phyloP scores from a whole-genome alignment of 1,140 invertebrate genomes.

The Drosophila bocqueti region DNA sequence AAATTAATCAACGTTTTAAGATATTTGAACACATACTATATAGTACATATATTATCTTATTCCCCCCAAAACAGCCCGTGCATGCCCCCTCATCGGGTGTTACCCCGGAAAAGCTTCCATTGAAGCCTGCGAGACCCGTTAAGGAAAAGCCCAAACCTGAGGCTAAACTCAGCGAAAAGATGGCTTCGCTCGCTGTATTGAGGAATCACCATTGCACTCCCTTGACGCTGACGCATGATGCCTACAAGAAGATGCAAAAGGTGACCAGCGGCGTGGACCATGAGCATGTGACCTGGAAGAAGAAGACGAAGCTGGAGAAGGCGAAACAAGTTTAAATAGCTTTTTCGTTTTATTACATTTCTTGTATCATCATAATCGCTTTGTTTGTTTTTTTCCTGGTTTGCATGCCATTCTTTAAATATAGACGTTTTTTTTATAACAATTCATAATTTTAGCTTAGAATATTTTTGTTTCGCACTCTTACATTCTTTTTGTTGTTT shows the following conservation, averaged over 20 bases:
- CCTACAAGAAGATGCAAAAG: conserved; percentile 25
- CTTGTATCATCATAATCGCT: conserved; percentile 50
- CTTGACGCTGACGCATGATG: conserved; percentile 41
- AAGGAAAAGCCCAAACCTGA: conserved; percentile 2
- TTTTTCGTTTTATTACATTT: conserved; percentile 77
- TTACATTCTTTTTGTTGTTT: conserved; percentile 54
- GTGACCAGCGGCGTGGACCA: neutral
- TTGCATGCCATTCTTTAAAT: conserved; percentile 71
- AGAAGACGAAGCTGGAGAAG: neutral
- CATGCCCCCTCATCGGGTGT: neutral
- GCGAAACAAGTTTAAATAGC: conserved; percentile 28
- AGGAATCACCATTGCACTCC: conserved; percentile 26
- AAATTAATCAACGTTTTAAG: too few species aligned
- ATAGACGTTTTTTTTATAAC: conserved; percentile 73
- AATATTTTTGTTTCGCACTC: conserved; percentile 68
- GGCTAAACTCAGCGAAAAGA: conserved; percentile 16
- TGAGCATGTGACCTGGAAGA: neutral
- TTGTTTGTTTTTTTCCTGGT: conserved; percentile 51
- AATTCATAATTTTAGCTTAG: conserved; percentile 83
- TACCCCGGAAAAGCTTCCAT: neutral
- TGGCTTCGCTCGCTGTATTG: conserved; percentile 37
- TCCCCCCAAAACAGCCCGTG: conserved; percentile 1
- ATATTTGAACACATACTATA: too few species aligned
- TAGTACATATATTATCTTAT: too few species aligned
- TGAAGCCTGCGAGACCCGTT: neutral